Percentiles rank a stretch among this genome's conserved stretches.
Conservation (phyloP, 2,113 vertebrate species). For the Symphodus melops region DNA sequence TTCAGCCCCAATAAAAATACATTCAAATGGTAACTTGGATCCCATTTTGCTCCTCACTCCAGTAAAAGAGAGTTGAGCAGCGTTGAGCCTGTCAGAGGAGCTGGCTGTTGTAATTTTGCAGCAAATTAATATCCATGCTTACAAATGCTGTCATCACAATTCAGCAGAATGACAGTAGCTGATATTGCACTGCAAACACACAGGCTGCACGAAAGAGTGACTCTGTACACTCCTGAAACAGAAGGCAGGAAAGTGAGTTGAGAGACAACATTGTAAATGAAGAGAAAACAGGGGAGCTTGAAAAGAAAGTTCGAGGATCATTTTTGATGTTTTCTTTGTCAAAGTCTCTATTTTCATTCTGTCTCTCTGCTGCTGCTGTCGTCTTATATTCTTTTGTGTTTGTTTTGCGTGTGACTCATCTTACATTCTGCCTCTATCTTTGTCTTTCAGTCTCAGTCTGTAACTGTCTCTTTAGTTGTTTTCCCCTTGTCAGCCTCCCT, state of each 20-base stretch:
- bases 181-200: neutral
- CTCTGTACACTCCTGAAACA: neutral
- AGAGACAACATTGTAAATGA: slow-evolving; percentile 10
- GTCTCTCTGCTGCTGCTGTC: slow-evolving; percentile 5
- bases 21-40: neutral
- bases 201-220: slow-evolving; percentile 8
- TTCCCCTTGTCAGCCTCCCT: neutral
- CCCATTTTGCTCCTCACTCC: neutral
- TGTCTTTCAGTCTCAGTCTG: slow-evolving; percentile 13
- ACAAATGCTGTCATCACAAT: slow-evolving; percentile 22
- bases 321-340: slow-evolving; percentile 34
- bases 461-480: slow-evolving; percentile 6
- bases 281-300: slow-evolving; percentile 6
- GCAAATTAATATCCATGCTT: slow-evolving; percentile 5
- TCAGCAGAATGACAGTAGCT: slow-evolving; percentile 23
- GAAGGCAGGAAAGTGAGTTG: neutral
- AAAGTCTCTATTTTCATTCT: slow-evolving; percentile 31
- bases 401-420: slow-evolving; percentile 33
- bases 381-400: slow-evolving; percentile 6
- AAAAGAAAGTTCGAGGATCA: slow-evolving; percentile 16
- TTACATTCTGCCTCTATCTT: slow-evolving; percentile 18
- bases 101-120: slow-evolving; percentile 11
- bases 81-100: neutral
- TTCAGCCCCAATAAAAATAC: too few species aligned
- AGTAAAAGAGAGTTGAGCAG: neutral